Conservation (phyloP, 1,140 invertebrate species). For the Penaeus indicus region DNA sequence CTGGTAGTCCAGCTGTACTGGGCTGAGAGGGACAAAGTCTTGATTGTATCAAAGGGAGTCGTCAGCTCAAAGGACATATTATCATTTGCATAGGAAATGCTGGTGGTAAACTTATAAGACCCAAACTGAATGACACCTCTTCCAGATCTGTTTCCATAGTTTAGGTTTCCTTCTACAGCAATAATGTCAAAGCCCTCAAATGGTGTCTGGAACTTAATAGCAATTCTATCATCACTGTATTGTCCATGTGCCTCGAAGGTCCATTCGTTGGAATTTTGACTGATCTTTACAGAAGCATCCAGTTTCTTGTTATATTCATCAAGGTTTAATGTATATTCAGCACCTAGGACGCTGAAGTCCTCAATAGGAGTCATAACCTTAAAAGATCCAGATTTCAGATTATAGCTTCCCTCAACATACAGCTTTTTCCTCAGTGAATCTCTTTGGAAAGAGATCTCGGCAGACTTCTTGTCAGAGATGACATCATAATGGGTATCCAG, state of each 20-base stretch:
- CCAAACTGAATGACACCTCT: slow-evolving; percentile 46
- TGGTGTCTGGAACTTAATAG: slow-evolving; percentile 49
- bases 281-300: slow-evolving; percentile 33
- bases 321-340: slow-evolving; percentile 33
- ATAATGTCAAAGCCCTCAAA: slow-evolving; percentile 44
- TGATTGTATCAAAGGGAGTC: slow-evolving; percentile 51
- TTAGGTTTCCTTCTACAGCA: slow-evolving; percentile 38
- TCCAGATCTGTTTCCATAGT: slow-evolving; percentile 11
- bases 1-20: neutral
- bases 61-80: slow-evolving; percentile 46
- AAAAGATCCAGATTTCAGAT: slow-evolving; percentile 18
- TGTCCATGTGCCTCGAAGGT: slow-evolving; percentile 33
- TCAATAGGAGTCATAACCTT: slow-evolving; percentile 35
- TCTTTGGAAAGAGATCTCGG: neutral
- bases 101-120: slow-evolving; percentile 12
- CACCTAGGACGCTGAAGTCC: slow-evolving; percentile 41
- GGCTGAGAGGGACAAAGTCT: slow-evolving; percentile 26
- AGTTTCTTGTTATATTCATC: slow-evolving; percentile 5
- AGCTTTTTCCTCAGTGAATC: slow-evolving; percentile 29
- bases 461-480: slow-evolving; percentile 22
- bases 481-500: slow-evolving; percentile 31
- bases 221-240: slow-evolving; percentile 35
- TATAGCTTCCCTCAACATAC: slow-evolving; percentile 24
- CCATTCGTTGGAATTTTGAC: slow-evolving; percentile 33
- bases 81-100: slow-evolving; percentile 20